Percentiles rank a stretch among this genome's conserved stretches.
phyloP scores from a whole-genome alignment of 1,140 invertebrate species.

The Nymphalis io region DNA sequence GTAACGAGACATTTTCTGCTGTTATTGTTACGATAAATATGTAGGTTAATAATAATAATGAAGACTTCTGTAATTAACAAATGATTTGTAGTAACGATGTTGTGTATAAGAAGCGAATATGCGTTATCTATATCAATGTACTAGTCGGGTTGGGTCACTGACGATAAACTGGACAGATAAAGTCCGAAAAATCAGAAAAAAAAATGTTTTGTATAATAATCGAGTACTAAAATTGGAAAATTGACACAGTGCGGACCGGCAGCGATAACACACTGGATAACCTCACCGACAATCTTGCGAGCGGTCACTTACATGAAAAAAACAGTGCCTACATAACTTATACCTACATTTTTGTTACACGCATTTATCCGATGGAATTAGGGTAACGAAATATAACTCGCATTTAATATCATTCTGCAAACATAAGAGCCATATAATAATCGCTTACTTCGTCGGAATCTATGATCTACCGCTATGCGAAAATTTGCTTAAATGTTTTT shows the following conservation, averaged over 20 bases:
- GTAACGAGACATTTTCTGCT: conserved; percentile 21
- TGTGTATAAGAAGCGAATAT: conserved; percentile 44
- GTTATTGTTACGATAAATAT: conserved; percentile 33
- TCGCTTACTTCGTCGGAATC: too few species aligned
- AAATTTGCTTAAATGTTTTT: too few species aligned
- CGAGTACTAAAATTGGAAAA: conserved; percentile 47
- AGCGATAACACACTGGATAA: conserved; percentile 49
- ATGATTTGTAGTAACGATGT: conserved; percentile 28
- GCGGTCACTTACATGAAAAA: conserved; percentile 32
- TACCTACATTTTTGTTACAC: not conserved
- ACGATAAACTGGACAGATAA: conserved; percentile 54
- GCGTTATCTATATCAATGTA: conserved; percentile 48
- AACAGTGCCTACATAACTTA: conserved; percentile 21
- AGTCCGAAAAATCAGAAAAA: conserved; percentile 47
- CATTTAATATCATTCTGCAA: not conserved
- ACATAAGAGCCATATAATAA: not conserved
- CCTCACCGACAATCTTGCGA: conserved; percentile 45
- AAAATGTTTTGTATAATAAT: conserved; percentile 45
- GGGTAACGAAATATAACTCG: not conserved
- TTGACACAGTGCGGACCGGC: conserved; percentile 40
- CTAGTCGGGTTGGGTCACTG: conserved; percentile 50
- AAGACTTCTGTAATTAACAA: conserved; percentile 38
- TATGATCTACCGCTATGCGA: too few species aligned
- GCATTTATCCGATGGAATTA: not conserved
- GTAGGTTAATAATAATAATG: conserved; percentile 39